Evolutionary conservation across 2,888 invertebrate species (phyloP), one percentile per base, ranked within the genome.

Genomic region (Ectemnius continuus): DNA sequence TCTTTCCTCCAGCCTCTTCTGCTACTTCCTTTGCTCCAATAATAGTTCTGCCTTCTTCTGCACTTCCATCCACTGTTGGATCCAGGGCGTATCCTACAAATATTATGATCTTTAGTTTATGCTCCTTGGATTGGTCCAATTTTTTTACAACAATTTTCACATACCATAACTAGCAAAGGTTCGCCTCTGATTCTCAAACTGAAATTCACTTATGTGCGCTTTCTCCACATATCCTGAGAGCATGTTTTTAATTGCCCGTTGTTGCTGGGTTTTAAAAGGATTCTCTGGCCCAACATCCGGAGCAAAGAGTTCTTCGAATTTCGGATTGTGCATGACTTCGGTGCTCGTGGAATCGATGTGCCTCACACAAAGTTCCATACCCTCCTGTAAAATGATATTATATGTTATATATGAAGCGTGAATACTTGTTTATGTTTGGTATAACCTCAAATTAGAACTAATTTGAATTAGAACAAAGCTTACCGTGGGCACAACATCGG

Each of bases 191-290:
- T 97, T 97, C 91, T 99, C 99, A 93, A 99, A 99, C 86, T 98
- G 97, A 91, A 99, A 99, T 84, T 97, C 96, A 91, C 96, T 99
- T 63, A 99, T 95, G 90, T 99, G 97, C 0, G 99, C 98, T 78
- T 96, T 95, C 88, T 99, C 99, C 0, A 98, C 97, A 91, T 94
- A 98, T 0, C 99, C 99, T 0, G 99, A 95, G 13, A 99, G 92
- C 85, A 96, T 98, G 89, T 99, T 99, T 88, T 97, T 95, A 5
- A 93, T 92, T 0, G 98, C 96, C 78, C 93, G 94, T 92, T 97
- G 96, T 87, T 98, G 98, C 87, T 96, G 94, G 0, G 98, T 97
- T 91, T 96, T 95, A 88, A 96, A 97, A 0, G 99, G 99, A 92
- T 99, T 98, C 82, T 94, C 95, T 0, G 99, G 99, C 0, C 99